These are phyloP conservation scores for Artibeus jamaicensis DNA, from an alignment of 2,797 vertebrate genomes.

Conservation along the genomic window DNA sequence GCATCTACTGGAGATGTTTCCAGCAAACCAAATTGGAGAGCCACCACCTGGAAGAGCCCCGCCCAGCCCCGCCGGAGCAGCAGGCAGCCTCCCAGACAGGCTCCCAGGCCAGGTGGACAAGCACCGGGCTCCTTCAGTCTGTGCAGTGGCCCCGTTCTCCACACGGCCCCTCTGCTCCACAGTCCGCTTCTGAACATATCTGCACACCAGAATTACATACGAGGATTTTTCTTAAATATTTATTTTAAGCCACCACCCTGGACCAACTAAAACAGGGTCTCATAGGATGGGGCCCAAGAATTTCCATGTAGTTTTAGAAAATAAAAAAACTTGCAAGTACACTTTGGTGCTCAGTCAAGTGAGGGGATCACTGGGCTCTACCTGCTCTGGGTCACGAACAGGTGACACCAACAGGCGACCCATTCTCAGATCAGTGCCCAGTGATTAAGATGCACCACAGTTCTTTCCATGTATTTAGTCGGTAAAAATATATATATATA, in stretches of 20 bases:
- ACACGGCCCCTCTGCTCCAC: background rate
- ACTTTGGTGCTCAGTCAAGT: background rate
- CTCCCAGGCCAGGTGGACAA: background rate
- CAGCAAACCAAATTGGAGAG: background rate
- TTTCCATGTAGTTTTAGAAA: background rate
- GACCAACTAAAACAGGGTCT: background rate
- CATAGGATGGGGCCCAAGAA: background rate
- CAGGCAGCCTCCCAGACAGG: background rate
- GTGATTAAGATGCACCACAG: background rate
- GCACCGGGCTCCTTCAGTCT: background rate
- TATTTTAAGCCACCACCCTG: background rate
- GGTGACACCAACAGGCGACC: background rate
- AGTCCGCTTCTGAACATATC: background rate
- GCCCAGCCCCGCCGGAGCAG: background rate
- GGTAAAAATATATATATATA: background rate
- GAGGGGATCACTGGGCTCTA: background rate
- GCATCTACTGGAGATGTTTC: background rate
- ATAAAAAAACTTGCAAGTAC: background rate
- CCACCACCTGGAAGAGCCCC: background rate
- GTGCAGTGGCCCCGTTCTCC: fast-evolving
- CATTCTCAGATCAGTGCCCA: background rate
- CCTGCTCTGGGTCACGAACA: background rate
- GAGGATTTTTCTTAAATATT: background rate
- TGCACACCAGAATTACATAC: background rate
- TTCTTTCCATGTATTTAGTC: background rate